These are phyloP conservation scores for Aegypius monachus DNA, from an alignment of 2,113 vertebrate genomes.

Conservation along the genomic window DNA sequence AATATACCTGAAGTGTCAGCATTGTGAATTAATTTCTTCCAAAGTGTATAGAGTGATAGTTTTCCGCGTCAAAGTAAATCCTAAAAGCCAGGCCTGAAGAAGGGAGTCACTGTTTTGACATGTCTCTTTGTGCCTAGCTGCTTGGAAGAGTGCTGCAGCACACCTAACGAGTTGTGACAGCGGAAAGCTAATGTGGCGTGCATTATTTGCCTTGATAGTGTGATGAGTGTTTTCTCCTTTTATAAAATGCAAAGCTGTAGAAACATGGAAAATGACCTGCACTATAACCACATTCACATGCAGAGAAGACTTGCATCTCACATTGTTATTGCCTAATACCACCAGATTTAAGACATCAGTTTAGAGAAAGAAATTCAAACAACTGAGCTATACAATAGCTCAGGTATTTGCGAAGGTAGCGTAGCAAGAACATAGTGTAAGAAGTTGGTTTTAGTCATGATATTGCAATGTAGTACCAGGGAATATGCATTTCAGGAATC, in stretches of 20 bases:
- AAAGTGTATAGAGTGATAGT: background rate
- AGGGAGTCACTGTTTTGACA: background rate
- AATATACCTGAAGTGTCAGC: background rate
- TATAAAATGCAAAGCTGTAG: background rate
- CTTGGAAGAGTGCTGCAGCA: background rate
- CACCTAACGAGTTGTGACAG: background rate
- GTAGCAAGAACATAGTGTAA: background rate
- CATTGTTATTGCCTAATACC: background rate
- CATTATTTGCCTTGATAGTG: background rate
- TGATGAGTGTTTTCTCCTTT: background rate
- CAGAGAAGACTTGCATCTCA: background rate
- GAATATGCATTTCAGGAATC: background rate
- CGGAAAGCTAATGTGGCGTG: background rate
- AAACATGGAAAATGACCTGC: background rate
- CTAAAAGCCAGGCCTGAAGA: background rate
- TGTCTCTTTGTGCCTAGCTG: background rate
- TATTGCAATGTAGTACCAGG: background rate
- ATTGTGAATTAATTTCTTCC: background rate
- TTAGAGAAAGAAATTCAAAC: background rate
- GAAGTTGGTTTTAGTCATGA: background rate
- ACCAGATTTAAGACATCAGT: background rate
- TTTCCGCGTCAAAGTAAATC: background rate
- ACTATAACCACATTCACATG: background rate
- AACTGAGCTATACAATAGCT: background rate
- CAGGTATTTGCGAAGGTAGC: background rate